Conservation (phyloP, 2,888 invertebrate species). For the Pachycephus smyrnensis region DNA sequence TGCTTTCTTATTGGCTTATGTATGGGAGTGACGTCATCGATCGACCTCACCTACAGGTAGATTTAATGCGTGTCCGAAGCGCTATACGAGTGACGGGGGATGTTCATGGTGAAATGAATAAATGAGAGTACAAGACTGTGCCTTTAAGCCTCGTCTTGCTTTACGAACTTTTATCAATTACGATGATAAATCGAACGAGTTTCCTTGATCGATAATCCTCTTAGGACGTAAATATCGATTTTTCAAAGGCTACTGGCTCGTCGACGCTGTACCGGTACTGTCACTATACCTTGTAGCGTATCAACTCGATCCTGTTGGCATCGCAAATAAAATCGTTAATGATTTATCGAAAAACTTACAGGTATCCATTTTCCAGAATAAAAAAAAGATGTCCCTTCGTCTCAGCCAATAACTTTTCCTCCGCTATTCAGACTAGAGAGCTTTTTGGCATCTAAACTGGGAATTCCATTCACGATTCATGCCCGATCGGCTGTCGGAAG, state of each 20-base stretch:
- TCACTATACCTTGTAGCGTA: background rate
- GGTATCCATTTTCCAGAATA: background rate
- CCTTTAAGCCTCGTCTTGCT: background rate
- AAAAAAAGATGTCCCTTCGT: background rate
- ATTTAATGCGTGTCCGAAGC: background rate
- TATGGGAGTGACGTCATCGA: background rate
- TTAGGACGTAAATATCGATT: background rate
- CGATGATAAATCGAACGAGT: background rate
- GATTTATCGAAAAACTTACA: background rate
- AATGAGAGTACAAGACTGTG: background rate
- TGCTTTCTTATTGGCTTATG: background rate
- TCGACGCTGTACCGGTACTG: background rate
- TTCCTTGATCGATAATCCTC: background rate
- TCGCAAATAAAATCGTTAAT: background rate
- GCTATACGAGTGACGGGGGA: background rate
- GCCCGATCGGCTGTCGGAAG: background rate
- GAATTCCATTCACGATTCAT: background rate
- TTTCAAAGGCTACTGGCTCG: background rate
- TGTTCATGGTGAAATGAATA: background rate
- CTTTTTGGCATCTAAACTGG: background rate
- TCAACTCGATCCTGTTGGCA: background rate
- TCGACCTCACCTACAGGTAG: background rate
- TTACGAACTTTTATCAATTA: background rate
- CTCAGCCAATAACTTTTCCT: background rate
- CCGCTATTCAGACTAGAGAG: background rate